Percentiles rank a stretch among this genome's conserved stretches.
Evolutionary conservation across 2,113 vertebrate genomes (phyloP).

Genomic region (Otis tarda): DNA sequence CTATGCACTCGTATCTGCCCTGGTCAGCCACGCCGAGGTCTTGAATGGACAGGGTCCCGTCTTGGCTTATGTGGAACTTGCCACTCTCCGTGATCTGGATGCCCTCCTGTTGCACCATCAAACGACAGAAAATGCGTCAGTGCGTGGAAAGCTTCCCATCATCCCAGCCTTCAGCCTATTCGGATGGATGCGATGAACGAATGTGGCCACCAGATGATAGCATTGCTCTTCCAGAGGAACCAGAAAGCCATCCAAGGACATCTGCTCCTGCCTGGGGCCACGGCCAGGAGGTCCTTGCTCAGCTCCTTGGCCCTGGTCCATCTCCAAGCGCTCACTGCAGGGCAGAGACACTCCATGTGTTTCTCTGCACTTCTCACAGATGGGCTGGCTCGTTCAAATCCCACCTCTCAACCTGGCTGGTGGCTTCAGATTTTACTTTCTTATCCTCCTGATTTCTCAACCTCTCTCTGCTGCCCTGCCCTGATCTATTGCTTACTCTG

Average conservation of each 20-base stretch:
- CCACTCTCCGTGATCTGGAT: conserved; percentile 76
- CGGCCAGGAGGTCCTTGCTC: neutral
- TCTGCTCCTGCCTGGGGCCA: neutral
- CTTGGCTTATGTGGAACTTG: conserved; percentile 70
- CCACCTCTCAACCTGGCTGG: neutral
- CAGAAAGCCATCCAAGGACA: neutral
- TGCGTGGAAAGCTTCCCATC: neutral
- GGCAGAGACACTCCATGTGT: neutral
- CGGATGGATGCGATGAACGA: neutral
- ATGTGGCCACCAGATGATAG: conserved; percentile 63
- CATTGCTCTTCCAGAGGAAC: conserved; percentile 36
- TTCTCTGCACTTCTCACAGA: neutral
- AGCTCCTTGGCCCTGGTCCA: neutral
- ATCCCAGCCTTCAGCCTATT: neutral
- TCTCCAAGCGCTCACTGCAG: neutral
- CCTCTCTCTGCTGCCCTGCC: neutral
- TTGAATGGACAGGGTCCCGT: conserved; percentile 66
- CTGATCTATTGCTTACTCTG: neutral
- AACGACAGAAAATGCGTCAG: neutral
- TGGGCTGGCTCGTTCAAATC: accelerated
- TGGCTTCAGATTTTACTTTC: neutral
- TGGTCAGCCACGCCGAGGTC: conserved; percentile 71
- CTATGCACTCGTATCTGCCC: conserved; percentile 74
- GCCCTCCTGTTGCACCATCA: conserved; percentile 50
- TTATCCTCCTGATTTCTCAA: neutral